These are phyloP conservation scores for Euproctis similis DNA, from an alignment of 2,888 invertebrate genomes.

Conservation along the genomic window DNA sequence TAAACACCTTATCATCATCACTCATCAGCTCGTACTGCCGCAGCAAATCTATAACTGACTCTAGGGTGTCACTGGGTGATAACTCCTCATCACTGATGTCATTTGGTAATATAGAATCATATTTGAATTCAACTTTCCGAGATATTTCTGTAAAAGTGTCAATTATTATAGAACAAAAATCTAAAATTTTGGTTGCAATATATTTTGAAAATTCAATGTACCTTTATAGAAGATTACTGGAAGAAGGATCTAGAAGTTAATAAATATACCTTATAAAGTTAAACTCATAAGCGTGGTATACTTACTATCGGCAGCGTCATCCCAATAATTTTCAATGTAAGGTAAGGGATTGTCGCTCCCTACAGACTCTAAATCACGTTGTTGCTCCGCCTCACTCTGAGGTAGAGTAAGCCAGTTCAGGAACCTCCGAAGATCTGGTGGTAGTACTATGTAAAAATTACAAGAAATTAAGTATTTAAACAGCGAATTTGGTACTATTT, in stretches of 20 bases:
- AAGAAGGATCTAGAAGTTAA: too few species aligned
- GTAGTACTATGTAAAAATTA: slow-evolving; percentile 33
- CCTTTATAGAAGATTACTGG: too few species aligned
- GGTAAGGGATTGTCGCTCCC: neutral
- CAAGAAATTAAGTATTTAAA: too few species aligned
- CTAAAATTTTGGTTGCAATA: too few species aligned
- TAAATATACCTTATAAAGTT: too few species aligned
- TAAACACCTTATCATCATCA: slow-evolving; percentile 53
- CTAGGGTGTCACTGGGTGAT: slow-evolving; percentile 35
- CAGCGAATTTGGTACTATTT: too few species aligned
- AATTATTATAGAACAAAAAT: too few species aligned
- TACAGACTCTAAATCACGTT: neutral
- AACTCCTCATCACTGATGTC: slow-evolving; percentile 15
- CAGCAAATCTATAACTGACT: slow-evolving; percentile 40
- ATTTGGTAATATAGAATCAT: neutral
- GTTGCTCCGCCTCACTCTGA: slow-evolving; percentile 1
- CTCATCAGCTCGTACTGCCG: slow-evolving; percentile 40
- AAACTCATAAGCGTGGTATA: too few species aligned
- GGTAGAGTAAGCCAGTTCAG: slow-evolving; percentile 45
- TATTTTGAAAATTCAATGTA: too few species aligned
- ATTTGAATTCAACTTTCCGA: too few species aligned
- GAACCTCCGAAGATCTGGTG: slow-evolving; percentile 46
- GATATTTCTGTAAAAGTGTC: too few species aligned
- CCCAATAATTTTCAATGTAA: neutral
- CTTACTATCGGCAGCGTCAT: neutral